Evolutionary conservation across 2,888 invertebrate genomes (phyloP).

Genomic region (Aleiodes leptofemur): DNA sequence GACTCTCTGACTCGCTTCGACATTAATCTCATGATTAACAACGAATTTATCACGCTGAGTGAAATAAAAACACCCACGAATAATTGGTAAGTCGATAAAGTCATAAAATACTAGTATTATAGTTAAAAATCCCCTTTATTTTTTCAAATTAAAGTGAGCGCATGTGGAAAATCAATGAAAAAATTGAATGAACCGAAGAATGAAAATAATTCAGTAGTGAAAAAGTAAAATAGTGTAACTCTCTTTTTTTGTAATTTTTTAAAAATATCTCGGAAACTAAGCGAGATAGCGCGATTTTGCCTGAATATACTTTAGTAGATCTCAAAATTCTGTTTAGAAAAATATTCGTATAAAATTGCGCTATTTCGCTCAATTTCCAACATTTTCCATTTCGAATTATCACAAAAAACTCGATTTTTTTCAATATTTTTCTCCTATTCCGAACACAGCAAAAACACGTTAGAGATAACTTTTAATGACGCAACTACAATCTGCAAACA

Average conservation of each 20-base stretch:
- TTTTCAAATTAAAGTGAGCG: too few species aligned
- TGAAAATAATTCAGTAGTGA: too few species aligned
- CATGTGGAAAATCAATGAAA: too few species aligned
- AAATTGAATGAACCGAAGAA: background rate
- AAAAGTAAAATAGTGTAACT: background rate
- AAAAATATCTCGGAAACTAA: too few species aligned
- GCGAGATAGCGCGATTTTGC: too few species aligned
- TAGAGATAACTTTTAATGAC: slow-evolving; percentile 9
- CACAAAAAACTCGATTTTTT: background rate
- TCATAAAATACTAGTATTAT: background rate
- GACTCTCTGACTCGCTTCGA: slow-evolving; percentile 20
- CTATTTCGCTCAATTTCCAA: too few species aligned
- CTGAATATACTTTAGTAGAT: too few species aligned
- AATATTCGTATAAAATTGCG: too few species aligned
- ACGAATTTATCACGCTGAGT: slow-evolving; percentile 23
- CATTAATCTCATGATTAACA: slow-evolving; percentile 30
- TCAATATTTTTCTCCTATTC: background rate
- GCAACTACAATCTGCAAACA: background rate
- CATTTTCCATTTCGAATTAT: too few species aligned
- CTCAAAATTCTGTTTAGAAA: too few species aligned
- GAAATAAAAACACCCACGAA: background rate
- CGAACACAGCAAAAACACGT: background rate
- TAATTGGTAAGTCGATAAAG: slow-evolving; percentile 9
- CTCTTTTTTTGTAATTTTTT: too few species aligned
- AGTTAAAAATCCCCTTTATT: too few species aligned